Base-by-base conservation (phyloP, 2,113 vertebrate genomes). In the Tychaedon coryphoeus region DNA sequence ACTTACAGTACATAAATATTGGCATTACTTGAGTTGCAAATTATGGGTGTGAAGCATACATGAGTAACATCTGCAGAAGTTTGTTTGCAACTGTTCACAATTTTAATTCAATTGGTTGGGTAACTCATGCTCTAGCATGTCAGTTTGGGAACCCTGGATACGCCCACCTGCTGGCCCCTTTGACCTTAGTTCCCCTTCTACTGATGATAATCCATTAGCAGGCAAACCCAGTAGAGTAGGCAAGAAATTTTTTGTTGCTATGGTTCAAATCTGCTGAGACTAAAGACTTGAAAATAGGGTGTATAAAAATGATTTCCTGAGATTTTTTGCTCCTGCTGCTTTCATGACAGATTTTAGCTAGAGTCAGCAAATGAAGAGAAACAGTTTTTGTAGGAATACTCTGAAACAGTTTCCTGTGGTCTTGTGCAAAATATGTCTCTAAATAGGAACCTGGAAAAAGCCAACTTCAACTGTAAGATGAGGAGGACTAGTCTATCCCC, bases 1-100 rank as follows among this genome's bases (percentile, higher is more conserved):
- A 47, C 69, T 94, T 94, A 56, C 4, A 77, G 75, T 73, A 77
- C 56, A 75, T 88, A 97, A 97, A 97, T 94, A 94, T 71, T 93
- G 88, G 75, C 72, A 84, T 91, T 92, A 80, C 75, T 95, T 93
- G 82, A 92, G 79, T 94, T 95, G 91, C 88, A 97, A 93, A 96
- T 97, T 42, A 80, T 77, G 94, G 95, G 96, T 88, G 95, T 94
- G 96, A 95, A 62, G 65, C 72, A 50, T 84, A 42, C 38, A 51
- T 91, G 83, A 92, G 60, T 90, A 95, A 88, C 92, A 93, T 96
- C 85, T 96, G 91, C 86, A 94, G 14, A 90, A 88, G 82, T 94
- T 93, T 89, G 61, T 96, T 85, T 92, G 88, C 90, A 88, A 86
- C 72, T 95, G 83, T 86, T 92, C 65, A 79, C 42, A 38, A 5